Base-by-base conservation (phyloP, 2,888 invertebrate species). In the Tenthredo notha region DNA sequence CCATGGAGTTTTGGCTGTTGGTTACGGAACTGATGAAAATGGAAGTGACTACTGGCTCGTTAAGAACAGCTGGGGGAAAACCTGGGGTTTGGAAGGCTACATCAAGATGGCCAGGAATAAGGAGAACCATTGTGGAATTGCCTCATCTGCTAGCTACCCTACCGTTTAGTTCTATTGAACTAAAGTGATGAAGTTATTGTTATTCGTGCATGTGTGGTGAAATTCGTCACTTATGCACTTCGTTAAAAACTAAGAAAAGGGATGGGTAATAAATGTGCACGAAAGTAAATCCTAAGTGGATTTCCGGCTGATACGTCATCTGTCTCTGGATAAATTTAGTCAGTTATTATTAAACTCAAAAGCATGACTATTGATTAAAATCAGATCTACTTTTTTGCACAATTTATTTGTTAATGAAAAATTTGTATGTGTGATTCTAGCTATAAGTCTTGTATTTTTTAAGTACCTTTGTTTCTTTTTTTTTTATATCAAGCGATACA, bases 41-140 rank as follows among this genome's bases (percentile, higher is more conserved):
- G 94, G 94, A 85, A 93, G 95, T 85, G 97, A 97, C 93, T 98
- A 97, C 93, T 98, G 97, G 97, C 94, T 98, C 40, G 97, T 98
- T 85, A 98, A 98, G 94, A 98, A 98, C 94, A 97, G 97, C 80
- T 98, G 97, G 97, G 96, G 97, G 18, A 93, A 94, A 87, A 92
- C 94, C 18, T 98, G 98, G 98, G 98, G 98, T 54, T 95, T 96
- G 77, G 92, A 96, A 7, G 98, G 98, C 65, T 98, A 97, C 94
- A 97, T 98, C 90, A 97, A 96, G 94, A 98, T 98, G 96, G 95
- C 97, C 43, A 95, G 98, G 89, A 98, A 98, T 94, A 95, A 95
- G 90, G 90, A 96, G 50, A 98, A 98, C 94, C 95, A 97, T 92
- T 98, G 98, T 93, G 98, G 98, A 90, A 96, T 98, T 93, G 98